Evolutionary conservation across 2,888 invertebrate species (phyloP), one percentile per base, ranked within the genome.

Genomic region (Ormyrus labotus): DNA sequence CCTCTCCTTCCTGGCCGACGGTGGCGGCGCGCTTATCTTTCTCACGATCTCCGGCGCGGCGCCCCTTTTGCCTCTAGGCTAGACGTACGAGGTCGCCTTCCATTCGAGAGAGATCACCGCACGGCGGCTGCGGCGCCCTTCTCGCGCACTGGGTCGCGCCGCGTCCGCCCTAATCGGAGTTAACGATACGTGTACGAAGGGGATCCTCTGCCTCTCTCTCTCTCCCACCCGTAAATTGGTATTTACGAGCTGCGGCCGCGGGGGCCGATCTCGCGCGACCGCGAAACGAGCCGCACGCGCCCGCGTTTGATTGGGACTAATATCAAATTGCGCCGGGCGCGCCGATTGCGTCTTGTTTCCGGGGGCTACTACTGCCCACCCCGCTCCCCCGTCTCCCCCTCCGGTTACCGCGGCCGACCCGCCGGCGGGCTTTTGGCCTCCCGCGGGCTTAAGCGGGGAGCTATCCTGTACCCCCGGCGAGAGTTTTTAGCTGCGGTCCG

Each of bases 181-280:
- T 86, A 86, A 85, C 85, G 86, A 84, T 84, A 76, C 82, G 83
- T 82, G 82, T 83, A 83, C 84, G 79, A 69, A 45, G 8, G 10
- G 55, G 80, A 83, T 83, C 67, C 70, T 68, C 78, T 81, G 81
- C 82, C 53, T 82, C 48, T 50, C n/a, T 34, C 73, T 53, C 34
- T 19, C 45, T 4, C 8, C 63, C 11, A 78, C 78, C 58, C 60
- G 80, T 81, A 84, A 84, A 85, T 86, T 85, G 84, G 85, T 86
- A 86, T 86, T 86, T 86, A 86, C 83, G 84, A 80, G 74, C 74
- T 85, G 83, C 83, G 83, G 84, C 77, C 81, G 76, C 57, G 47
- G 58, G 5, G 63, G 51, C 47, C 13, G 64, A n/a, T 0, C 58
- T 7, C 50, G 11, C 69, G 72, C 75, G 71, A 76, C 72, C 80